A percentile compares a stretch with the other conserved stretches of the same genome.
Evolutionary conservation across 1,140 invertebrate species (phyloP).

Genomic region (Hyphantria cunea): DNA sequence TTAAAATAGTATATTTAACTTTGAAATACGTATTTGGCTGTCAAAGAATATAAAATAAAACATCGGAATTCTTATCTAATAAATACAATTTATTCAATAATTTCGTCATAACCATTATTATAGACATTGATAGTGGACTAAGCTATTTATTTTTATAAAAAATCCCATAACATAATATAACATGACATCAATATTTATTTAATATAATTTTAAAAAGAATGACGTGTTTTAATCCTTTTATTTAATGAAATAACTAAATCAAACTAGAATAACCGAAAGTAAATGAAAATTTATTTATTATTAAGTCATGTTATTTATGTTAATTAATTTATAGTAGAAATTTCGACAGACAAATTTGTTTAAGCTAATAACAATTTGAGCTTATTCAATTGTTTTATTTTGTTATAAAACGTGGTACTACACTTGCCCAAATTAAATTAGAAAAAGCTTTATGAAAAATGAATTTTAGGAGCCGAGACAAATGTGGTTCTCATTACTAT

Average conservation of each 20-base stretch:
- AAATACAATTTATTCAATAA: constrained; percentile 71
- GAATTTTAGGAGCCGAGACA: too few relatives aligned
- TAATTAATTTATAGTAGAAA: neutral
- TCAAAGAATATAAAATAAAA: constrained; percentile 42
- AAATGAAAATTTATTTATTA: neutral
- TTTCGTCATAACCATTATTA: constrained; percentile 37
- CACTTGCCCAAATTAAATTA: too few relatives aligned
- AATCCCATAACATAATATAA: neutral
- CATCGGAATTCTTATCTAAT: constrained; percentile 58
- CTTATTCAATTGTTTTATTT: constrained; percentile 26
- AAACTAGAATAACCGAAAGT: neutral
- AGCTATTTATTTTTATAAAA: constrained; percentile 18
- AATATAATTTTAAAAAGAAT: too few relatives aligned
- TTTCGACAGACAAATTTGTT: constrained; percentile 5
- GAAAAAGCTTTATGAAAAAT: too few relatives aligned
- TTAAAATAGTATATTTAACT: too few relatives aligned
- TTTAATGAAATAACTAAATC: neutral
- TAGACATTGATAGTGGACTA: constrained; percentile 27
- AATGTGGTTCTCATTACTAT: too few relatives aligned
- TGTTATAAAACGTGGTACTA: neutral
- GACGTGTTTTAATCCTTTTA: too few relatives aligned
- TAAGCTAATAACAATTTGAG: constrained; percentile 40
- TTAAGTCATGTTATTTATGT: constrained; percentile 1
- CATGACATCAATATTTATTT: constrained; percentile 11
- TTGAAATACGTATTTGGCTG: neutral